Conservation (phyloP, 2,797 vertebrate genomes). For the Cryptoblepharus egeriae region DNA sequence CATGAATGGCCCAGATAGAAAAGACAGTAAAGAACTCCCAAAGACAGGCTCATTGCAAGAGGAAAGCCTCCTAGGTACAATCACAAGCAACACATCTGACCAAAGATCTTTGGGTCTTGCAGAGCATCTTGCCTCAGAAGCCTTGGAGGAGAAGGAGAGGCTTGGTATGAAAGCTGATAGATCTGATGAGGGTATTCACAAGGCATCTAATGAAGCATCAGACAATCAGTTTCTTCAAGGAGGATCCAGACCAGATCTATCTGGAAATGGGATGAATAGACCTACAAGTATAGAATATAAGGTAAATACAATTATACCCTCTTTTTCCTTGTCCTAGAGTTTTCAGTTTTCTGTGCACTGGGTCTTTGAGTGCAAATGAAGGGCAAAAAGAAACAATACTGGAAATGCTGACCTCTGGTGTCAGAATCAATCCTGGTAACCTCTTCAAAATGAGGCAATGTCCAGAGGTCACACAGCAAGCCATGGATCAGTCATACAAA, state of each 20-base stretch:
- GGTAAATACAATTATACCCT: conserved; percentile 62
- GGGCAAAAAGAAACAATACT: background rate
- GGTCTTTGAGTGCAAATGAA: background rate
- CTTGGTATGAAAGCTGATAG: conserved; percentile 40
- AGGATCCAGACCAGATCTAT: conserved; percentile 39
- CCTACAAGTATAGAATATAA: conserved; percentile 59
- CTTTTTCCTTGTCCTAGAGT: accelerated
- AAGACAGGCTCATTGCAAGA: conserved; percentile 36
- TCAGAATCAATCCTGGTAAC: background rate
- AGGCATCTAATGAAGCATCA: conserved; percentile 54
- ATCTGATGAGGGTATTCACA: conserved; percentile 57
- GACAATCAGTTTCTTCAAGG: conserved; percentile 62
- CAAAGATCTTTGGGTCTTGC: conserved; percentile 48
- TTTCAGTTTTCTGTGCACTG: background rate
- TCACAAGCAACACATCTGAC: background rate
- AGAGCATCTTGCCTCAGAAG: conserved; percentile 65
- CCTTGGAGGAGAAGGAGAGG: conserved; percentile 42
- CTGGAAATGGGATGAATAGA: conserved; percentile 47
- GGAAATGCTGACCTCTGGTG: background rate
- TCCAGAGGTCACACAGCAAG: background rate
- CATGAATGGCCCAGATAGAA: conserved; percentile 13
- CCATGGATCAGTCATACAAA: background rate
- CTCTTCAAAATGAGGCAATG: background rate
- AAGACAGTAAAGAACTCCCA: background rate
- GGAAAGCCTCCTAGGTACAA: conserved; percentile 49